These are phyloP conservation scores for Cephalopachus bancanus DNA, from an alignment of 2,797 vertebrate species.

Conservation along the genomic window DNA sequence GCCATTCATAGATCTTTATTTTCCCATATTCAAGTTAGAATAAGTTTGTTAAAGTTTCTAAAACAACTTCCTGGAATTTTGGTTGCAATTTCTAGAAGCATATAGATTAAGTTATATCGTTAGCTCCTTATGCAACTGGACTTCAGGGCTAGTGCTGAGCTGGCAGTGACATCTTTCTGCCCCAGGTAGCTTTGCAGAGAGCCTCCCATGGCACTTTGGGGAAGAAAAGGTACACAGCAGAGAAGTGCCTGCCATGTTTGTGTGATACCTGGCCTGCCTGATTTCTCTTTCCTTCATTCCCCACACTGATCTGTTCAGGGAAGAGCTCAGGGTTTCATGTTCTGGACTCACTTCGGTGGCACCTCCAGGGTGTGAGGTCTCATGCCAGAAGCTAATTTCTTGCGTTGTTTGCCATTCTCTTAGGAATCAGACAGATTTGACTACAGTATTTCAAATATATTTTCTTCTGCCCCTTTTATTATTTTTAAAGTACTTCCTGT, in stretches of 20 bases:
- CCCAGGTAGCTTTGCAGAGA: neutral
- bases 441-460: neutral
- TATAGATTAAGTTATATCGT: neutral
- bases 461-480: neutral
- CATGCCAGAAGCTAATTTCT: neutral
- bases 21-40: constrained; percentile 12
- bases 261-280: neutral
- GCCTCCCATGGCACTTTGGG: accelerated
- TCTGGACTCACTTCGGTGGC: neutral
- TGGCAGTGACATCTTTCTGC: neutral
- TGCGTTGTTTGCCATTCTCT: neutral
- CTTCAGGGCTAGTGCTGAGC: neutral
- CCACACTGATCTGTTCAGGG: neutral
- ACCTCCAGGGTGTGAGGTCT: neutral
- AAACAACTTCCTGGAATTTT: neutral
- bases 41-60: constrained; percentile 1
- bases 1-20: neutral
- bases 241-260: accelerated
- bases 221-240: neutral
- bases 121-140: neutral
- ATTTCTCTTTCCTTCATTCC: neutral
- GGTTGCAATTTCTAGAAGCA: neutral
- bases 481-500: constrained; percentile 4
- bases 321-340: neutral
- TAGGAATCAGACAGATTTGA: neutral